Conservation (phyloP, 2,797 vertebrate genomes). For the Sebastes taczanowskii region DNA sequence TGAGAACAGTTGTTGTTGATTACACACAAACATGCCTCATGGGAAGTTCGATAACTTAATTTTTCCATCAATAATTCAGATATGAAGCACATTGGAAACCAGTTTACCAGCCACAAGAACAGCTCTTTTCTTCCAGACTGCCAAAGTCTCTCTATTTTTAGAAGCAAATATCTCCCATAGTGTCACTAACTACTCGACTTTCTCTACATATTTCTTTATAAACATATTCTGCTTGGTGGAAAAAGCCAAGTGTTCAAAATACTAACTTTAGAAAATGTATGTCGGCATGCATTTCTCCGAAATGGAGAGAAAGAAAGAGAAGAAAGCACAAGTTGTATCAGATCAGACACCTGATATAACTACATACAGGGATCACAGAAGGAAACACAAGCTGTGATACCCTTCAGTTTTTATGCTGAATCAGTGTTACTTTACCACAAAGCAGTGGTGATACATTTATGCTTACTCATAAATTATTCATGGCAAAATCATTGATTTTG, state of each 20-base stretch:
- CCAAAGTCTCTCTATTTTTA: not conserved
- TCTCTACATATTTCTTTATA: not conserved
- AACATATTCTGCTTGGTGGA: not conserved
- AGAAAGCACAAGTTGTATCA: not conserved
- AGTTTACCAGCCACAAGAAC: not conserved
- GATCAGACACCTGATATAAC: slow-evolving; percentile 32
- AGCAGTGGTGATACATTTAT: slow-evolving; percentile 19
- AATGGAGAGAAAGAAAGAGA: not conserved
- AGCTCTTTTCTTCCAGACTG: not conserved
- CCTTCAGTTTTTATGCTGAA: slow-evolving; percentile 40
- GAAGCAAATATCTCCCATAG: not conserved
- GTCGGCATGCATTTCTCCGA: not conserved
- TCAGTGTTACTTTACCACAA: slow-evolving; percentile 43
- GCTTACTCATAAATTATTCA: slow-evolving; percentile 62
- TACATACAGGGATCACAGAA: slow-evolving; percentile 3
- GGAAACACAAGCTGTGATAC: slow-evolving; percentile 16
- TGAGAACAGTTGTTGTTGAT: not conserved
- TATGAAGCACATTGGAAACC: not conserved
- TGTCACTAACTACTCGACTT: not conserved
- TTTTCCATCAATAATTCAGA: not conserved
- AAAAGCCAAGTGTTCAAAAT: not conserved
- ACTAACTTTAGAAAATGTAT: slow-evolving; percentile 1
- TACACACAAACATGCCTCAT: not conserved
- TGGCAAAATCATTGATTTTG: slow-evolving; percentile 51
- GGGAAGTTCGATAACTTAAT: not conserved